Base-by-base conservation (phyloP, 2,797 vertebrate species). In the Borostomias antarcticus region DNA sequence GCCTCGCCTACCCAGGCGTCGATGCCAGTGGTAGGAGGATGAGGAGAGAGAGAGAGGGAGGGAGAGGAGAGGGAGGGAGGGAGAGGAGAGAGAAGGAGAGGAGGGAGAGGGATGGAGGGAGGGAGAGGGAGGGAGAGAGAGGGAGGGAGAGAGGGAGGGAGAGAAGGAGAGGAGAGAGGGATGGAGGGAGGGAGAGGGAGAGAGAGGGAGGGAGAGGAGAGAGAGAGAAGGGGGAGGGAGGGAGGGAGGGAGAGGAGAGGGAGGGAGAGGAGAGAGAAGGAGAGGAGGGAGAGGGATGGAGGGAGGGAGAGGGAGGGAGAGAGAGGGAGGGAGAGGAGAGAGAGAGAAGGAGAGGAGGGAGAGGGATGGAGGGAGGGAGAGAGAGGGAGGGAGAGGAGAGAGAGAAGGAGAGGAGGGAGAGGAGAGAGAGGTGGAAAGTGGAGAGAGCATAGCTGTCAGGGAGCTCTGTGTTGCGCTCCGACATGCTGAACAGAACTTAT, bases 401-500 rank as follows among this genome's bases (percentile, higher is more conserved):
- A 37, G 19, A 6, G 5, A 37, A 6, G 1, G 23, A 59, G 21
- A 32, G 51, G 51, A 32, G 17, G 28, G 19, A 40, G 48, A 11
- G 13, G 6, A 37, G 13, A 37, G 35, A 2, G 35, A 37, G 35
- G 5, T 6, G 13, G 5, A 15, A 1, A 30, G 47, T 3, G 19
- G 52, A 70, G 60, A 45, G 62, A 64, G 61, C 6, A 50, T 23
- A 40, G 13, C 21, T 26, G 35, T 21, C 25, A 40, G 37, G 13
- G 25, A 28, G 10, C 21, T 15, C 11, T 47, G 70, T 47, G 57
- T 70, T 62, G 11, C 13, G 58, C 73, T 69, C 74, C 79, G 65
- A 72, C 71, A 52, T 48, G 74, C 62, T 33, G 61, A 26, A 50
- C 26, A 3, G 64, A 60, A 40, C 69, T 53, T 72, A 61, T 69